These are phyloP conservation scores for Isichthys henryi DNA, from an alignment of 2,113 vertebrate genomes.

Conservation along the genomic window DNA sequence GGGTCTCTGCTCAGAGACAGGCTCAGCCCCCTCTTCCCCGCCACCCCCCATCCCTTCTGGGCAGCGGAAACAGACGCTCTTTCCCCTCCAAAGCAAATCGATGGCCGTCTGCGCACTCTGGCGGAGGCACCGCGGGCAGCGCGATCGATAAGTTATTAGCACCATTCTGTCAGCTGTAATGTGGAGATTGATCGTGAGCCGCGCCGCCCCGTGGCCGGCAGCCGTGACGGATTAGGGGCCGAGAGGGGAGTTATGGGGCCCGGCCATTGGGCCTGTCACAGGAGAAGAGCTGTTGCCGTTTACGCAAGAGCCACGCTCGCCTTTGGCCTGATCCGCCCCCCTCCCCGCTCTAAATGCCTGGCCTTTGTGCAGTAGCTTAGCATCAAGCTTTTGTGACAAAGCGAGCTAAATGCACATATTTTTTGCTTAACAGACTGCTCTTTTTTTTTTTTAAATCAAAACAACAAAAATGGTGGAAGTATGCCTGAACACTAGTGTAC, in stretches of 20 bases:
- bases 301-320: constrained; percentile 29
- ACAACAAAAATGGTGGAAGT: background rate
- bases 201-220: constrained; percentile 77
- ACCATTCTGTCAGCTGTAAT: constrained; percentile 99
- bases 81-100: constrained; percentile 75
- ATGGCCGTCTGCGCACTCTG: constrained; percentile 76
- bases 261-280: constrained; percentile 82
- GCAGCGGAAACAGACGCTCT: constrained; percentile 33
- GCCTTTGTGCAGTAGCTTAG: background rate
- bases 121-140: constrained; percentile 71
- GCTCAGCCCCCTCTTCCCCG: too few relatives aligned
- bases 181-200: constrained; percentile 94
- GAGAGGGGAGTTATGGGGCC: constrained; percentile 92
- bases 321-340: background rate
- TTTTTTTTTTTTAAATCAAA: background rate
- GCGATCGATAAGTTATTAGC: constrained; percentile 99
- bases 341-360: background rate
- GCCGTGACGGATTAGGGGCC: constrained; percentile 99
- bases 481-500: background rate
- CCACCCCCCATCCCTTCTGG: background rate
- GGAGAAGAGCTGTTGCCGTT: constrained; percentile 35
- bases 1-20: too few relatives aligned
- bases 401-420: background rate
- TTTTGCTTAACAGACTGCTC: background rate
- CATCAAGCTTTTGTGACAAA: background rate